Evolutionary conservation across 2,797 vertebrate species (phyloP).

Genomic region (Loris lydekkerianus): DNA sequence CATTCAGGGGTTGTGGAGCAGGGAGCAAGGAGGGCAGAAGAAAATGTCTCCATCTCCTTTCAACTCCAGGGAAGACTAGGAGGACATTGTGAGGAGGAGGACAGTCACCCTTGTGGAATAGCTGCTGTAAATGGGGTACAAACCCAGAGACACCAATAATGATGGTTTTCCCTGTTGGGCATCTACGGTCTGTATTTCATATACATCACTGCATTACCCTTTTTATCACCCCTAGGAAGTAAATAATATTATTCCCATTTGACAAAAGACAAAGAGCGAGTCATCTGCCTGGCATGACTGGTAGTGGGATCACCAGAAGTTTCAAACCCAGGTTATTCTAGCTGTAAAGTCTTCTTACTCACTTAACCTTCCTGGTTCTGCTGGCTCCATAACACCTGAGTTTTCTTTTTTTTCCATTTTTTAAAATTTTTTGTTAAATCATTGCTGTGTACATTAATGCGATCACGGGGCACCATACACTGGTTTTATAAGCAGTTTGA

Average conservation of each 20-base stretch:
- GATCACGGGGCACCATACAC: too few relatives aligned
- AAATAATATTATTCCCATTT: neutral
- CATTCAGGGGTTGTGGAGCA: neutral
- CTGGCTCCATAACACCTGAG: neutral
- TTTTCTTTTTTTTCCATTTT: too few relatives aligned
- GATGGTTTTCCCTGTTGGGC: neutral
- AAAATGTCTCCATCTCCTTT: neutral
- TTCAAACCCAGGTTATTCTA: neutral
- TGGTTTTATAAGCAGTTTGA: too few relatives aligned
- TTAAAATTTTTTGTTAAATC: too few relatives aligned
- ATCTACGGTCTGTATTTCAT: neutral
- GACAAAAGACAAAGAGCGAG: neutral
- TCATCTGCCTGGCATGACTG: neutral
- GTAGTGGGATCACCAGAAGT: neutral
- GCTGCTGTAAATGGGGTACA: neutral
- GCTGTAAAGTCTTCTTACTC: neutral
- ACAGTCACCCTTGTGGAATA: neutral
- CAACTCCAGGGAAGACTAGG: neutral
- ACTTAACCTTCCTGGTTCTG: neutral
- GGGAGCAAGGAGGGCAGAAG: neutral
- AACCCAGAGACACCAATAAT: neutral
- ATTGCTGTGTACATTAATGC: too few relatives aligned
- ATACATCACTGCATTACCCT: neutral
- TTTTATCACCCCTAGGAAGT: neutral
- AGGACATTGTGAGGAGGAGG: neutral